These are phyloP conservation scores for Scaptomyza pallida DNA, from an alignment of 1,140 invertebrate genomes.

Conservation along the genomic window DNA sequence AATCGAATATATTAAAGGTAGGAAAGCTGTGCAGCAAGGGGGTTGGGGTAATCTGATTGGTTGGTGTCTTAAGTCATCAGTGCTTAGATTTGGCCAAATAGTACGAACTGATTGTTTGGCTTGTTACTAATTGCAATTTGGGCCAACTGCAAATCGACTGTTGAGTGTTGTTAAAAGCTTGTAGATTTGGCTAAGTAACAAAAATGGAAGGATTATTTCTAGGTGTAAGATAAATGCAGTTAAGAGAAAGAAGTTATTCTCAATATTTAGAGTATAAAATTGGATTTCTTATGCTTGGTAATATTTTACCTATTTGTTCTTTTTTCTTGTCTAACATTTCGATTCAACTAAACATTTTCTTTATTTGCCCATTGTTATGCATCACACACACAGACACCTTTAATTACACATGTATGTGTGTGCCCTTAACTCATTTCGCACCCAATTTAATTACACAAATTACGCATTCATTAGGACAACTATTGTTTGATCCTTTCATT, in stretches of 20 bases:
- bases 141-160: background rate
- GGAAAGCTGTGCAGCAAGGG: background rate
- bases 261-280: no score
- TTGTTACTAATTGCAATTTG: constrained; percentile 10
- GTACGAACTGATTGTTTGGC: background rate
- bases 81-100: background rate
- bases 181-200: no score
- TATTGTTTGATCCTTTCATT: constrained; percentile 21
- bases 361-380: background rate
- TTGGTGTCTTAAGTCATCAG: background rate
- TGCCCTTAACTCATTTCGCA: background rate
- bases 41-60: background rate
- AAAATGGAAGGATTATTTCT: no score
- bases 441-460: constrained; percentile 1
- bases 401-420: no score
- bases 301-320: no score
- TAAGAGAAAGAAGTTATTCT: no score
- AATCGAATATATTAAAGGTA: background rate
- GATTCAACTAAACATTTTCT: no score
- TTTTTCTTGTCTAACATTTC: no score
- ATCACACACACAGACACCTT: no score
- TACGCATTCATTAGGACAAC: constrained; percentile 25
- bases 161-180: background rate
- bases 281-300: no score
- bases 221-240: no score